Evolutionary conservation across 1,140 invertebrate species (phyloP), one percentile per base, ranked within the genome.

Genomic region (Halesus radiatus): DNA sequence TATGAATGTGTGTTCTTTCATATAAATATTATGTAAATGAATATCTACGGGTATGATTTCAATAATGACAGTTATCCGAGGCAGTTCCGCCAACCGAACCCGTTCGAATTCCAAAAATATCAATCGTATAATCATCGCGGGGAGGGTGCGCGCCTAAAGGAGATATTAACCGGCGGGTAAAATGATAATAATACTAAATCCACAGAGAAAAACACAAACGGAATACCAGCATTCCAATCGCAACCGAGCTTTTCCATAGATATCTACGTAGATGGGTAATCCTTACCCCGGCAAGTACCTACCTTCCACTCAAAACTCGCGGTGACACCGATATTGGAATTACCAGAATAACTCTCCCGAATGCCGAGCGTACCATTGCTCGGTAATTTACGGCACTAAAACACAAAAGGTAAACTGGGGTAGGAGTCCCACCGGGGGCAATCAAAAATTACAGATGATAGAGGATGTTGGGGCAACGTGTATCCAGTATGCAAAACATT

Each of bases 291-390:
- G 6, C 45, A 10, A 2, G 6, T 66, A 66, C 2, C 29, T 66
- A 66, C 37, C 37, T 45, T 66, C 62, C n/a, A 72, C 23, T 66
- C 62, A 29, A 66, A 29, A 32, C 45, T 54, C 50, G 74, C 72
- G 53, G 66, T 83, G 81, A 83, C 81, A 83, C 81, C 79, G 75
- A 83, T 83, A 83, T 83, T 80, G 81, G 56, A 83, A 83, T 83
- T 83, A 80, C 79, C 79, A 79, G 80, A 83, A 83, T 83, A 83
- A 70, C 81, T 80, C 79, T 29, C 76, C 79, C 76, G 62, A 80
- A 83, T 83, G 62, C 75, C 66, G 37, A 22, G 76, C 76, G 80
- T 83, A 80, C 81, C 81, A 15, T 13, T 29, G 53, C 52, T 70
- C 53, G 60, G 64, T 37, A 78, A 78, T 66, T 78, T 78, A 78